Base-by-base conservation (phyloP, 2,797 vertebrate genomes). In the Poecilia picta region DNA sequence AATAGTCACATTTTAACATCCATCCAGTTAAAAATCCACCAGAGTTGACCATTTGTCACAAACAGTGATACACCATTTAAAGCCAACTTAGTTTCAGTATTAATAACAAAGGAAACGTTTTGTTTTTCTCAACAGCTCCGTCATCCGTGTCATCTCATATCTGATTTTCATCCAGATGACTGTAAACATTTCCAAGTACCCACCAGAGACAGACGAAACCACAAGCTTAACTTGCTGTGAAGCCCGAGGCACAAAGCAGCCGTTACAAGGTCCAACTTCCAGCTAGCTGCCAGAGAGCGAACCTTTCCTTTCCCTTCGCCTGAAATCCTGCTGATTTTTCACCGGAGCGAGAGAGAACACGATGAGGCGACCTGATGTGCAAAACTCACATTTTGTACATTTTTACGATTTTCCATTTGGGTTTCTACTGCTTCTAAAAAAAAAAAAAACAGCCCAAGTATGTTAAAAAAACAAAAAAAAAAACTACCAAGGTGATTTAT, bases 261-360 rank as follows among this genome's bases (percentile, higher is more conserved):
- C 73, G 83, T 85, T 72, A 80, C 13, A 51, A 81, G 12, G 45
- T 51, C 45, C 76, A 41, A 62, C 78, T 33, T 49, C 1, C 74
- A 45, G 47, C 79, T 72, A 20, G 77, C 82, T 87, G 81, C 84
- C 75, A 3, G 75, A 81, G 6, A 59, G 71, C 33, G 28, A 77
- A 45, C 74, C 23, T 84, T 0, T 13, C 20, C 28, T 73, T 75
- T 73, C 72, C 75, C 53, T 41, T 33, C 4, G 71, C 78, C 72
- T 74, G 15, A 66, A 80, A 80, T 72, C 53, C 25, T 75, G 79
- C 18, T 82, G 84, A 73, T 73, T 64, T 84, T 76, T 80, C 74
- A 77, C 43, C 1, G 72, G 51, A 75, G 77, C 15, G 73, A 80
- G 73, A 75, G 49, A 47, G 15, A 18, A 3, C 15, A n/a, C 25